Base-by-base conservation (phyloP, 1,140 invertebrate genomes). In the Rhysida immarginata region DNA sequence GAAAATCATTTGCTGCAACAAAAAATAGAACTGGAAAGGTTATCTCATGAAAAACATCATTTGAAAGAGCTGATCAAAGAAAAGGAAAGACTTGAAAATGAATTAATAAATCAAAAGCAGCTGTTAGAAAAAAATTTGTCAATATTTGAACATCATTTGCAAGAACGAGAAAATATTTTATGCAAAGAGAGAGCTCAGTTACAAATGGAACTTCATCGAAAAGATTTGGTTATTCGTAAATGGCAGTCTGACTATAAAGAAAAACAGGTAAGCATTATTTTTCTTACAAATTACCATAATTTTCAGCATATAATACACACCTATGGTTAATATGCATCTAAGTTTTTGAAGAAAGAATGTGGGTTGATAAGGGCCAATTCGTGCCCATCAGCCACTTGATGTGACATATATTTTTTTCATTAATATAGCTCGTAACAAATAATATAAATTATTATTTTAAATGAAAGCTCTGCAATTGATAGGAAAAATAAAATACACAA, bases 231-330 rank as follows among this genome's bases (percentile, higher is more conserved):
- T 13, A 3, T 51, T 5, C 23, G 49, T 3, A 51, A 51, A 51
- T 25, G 49, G 49, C 3, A 21, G 13, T 26, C 11, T 25, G 49
- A 51, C 20, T 51, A 26, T 8, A 27, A 51, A n/a, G 49, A 51
- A 51, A 51, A 51, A 26, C 49, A 51, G 49, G 49, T 51, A 27
- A 35, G 29, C n/a, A n/a, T n/a, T n/a, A n/a, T n/a, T n/a, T n/a
- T n/a, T n/a, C n/a, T n/a, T n/a, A n/a, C n/a, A n/a, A n/a, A n/a
- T n/a, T n/a, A n/a, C n/a, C n/a, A n/a, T n/a, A n/a, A n/a, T n/a
- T n/a, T n/a, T n/a, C n/a, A n/a, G n/a, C n/a, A n/a, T n/a, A n/a
- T n/a, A n/a, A n/a, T n/a, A n/a, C n/a, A n/a, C n/a, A n/a, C n/a
- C n/a, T n/a, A n/a, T n/a, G n/a, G n/a, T n/a, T n/a, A n/a, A n/a